Conservation (phyloP, 2,113 vertebrate genomes). For the Colistium nudipinnis region DNA sequence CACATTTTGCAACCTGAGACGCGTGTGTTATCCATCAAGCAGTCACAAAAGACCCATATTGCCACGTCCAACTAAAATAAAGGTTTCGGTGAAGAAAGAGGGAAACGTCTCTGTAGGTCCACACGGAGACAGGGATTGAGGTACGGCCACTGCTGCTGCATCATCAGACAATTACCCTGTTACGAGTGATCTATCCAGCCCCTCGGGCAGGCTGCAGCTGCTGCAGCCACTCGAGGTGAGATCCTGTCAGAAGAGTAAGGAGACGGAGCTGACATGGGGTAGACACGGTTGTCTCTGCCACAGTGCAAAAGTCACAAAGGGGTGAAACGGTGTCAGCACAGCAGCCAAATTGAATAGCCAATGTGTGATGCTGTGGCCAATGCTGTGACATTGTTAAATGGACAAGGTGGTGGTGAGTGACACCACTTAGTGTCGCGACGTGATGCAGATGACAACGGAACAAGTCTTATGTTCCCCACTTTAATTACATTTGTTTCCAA, state of each 20-base stretch:
- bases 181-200: neutral
- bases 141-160: neutral
- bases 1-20: constrained; percentile 36
- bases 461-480: constrained; percentile 16
- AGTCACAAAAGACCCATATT: neutral
- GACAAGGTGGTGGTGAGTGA: constrained; percentile 34
- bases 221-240: constrained; percentile 28
- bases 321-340: constrained; percentile 43
- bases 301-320: constrained; percentile 27
- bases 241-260: constrained; percentile 44
- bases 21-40: constrained; percentile 2
- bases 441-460: constrained; percentile 37
- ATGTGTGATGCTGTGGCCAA: constrained; percentile 54
- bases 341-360: constrained; percentile 43
- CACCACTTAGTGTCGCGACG: constrained; percentile 49
- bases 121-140: too few species aligned
- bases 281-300: constrained; percentile 24
- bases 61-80: neutral
- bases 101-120: neutral
- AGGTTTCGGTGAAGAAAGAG: neutral
- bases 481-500: constrained; percentile 11
- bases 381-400: constrained; percentile 66
- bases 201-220: constrained; percentile 47
- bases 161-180: neutral
- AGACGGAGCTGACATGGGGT: constrained; percentile 14